Base-by-base conservation (phyloP, 2,888 invertebrate genomes). In the Operophtera brumata region DNA sequence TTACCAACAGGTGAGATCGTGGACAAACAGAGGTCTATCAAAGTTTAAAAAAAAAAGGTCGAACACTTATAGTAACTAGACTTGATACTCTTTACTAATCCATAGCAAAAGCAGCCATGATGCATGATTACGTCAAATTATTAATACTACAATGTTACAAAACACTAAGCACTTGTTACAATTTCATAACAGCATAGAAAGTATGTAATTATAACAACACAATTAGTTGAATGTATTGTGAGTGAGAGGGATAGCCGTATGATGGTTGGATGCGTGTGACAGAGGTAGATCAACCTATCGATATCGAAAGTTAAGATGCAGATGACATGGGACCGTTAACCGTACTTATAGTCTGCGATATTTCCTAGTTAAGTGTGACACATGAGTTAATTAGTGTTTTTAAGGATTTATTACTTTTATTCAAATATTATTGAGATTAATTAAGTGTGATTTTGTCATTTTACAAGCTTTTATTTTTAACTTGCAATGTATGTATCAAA, bases 281-380 rank as follows among this genome's bases (percentile, higher is more conserved):
- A 14, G 43, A 61, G 12, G 9, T 57, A 57, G 51, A 54, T 28
- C 14, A 66, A 80, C 73, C 71, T 71, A 80, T 82, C 70, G 80
- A 80, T 78, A 82, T 80, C 73, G 84, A 85, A 84, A 84, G 84
- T 80, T 78, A 71, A 72, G 71, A 76, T 70, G 64, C 69, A 72
- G 71, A 75, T 75, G 77, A 78, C 78, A 73, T 67, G 53, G 60
- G 60, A 74, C 74, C 76, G 78, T 75, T 80, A 79, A 51, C 32
- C 25, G 1, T 35, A 0, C 75, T 81, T 77, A 82, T 11, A 70
- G 1, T 6, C 5, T 30, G 68, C 77, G 79, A 73, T 32, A 69
- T 36, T 34, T 34, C 12, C 13, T 25, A 32, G 12, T 20, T 11
- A 28, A 11, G 28, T 11, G 28, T 11, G 8, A 8, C 7, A 12